phyloP scores from a whole-genome alignment of 2,888 invertebrate species.

The Drosophila putrida region DNA sequence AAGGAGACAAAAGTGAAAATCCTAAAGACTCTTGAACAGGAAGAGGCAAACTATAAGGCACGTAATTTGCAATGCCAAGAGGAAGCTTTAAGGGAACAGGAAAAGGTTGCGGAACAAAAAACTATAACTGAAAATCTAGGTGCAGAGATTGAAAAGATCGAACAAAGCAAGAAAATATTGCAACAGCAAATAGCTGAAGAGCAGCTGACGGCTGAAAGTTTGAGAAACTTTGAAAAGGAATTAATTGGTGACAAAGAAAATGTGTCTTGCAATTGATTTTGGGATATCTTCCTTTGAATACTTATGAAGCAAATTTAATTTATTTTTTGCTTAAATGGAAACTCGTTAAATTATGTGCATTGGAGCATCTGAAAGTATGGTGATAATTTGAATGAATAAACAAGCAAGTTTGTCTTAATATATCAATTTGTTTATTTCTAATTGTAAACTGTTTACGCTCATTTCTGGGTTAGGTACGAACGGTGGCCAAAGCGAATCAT shows the following conservation, averaged over 20 bases:
- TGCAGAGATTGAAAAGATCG: constrained; percentile 5
- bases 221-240: constrained; percentile 19
- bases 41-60: constrained; percentile 21
- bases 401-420: constrained; percentile 36
- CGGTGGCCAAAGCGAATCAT: constrained; percentile 43
- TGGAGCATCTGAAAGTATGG: too few species aligned
- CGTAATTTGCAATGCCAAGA: constrained; percentile 25
- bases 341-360: too few species aligned
- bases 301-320: too few species aligned
- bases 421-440: constrained; percentile 56
- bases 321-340: too few species aligned
- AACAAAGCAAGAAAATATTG: constrained; percentile 9
- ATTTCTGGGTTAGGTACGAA: constrained; percentile 64
- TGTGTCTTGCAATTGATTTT: constrained; percentile 19
- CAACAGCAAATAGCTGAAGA: constrained; percentile 22
- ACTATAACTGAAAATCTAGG: constrained; percentile 2
- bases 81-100: constrained; percentile 17
- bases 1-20: constrained; percentile 8
- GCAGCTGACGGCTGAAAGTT: background rate
- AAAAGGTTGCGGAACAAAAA: constrained; percentile 15
- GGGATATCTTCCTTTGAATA: too few species aligned
- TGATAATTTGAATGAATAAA: too few species aligned
- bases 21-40: constrained; percentile 23
- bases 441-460: constrained; percentile 45
- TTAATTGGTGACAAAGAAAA: constrained; percentile 5